Conservation (phyloP, 2,797 vertebrate species). For the Botia kubotai region DNA sequence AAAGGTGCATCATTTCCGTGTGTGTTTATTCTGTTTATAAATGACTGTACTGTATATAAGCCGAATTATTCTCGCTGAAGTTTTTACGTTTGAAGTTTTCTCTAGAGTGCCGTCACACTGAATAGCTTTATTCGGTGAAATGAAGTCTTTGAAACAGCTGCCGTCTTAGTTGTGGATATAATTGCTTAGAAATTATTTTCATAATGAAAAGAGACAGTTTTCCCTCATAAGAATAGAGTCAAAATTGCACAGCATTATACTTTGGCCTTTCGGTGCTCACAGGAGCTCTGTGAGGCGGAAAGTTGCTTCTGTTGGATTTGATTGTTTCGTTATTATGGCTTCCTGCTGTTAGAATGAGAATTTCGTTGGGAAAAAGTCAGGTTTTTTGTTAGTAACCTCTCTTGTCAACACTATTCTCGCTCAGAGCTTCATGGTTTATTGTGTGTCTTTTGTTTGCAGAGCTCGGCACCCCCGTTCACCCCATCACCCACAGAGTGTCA, state of each 20-base stretch:
- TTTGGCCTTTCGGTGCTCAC: conserved; percentile 23
- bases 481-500: conserved; percentile 95
- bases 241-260: conserved; percentile 5
- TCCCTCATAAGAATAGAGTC: conserved; percentile 19
- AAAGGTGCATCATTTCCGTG: background rate
- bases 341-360: background rate
- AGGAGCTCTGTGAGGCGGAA: background rate
- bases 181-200: conserved; percentile 36
- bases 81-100: conserved; percentile 12
- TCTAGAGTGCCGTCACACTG: conserved; percentile 24
- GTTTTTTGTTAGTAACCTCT: background rate
- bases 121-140: conserved; percentile 31
- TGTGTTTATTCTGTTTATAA: background rate
- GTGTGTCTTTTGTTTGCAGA: conserved; percentile 72
- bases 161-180: conserved; percentile 23
- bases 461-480: conserved; percentile 86
- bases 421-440: background rate
- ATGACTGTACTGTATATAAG: background rate
- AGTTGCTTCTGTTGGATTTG: background rate
- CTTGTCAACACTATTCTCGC: background rate
- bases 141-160: conserved; percentile 19
- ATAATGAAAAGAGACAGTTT: conserved; percentile 22
- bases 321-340: conserved; percentile 11
- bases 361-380: background rate
- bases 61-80: conserved; percentile 13